Conservation (phyloP, 2,113 vertebrate species). For the Sebastes schlegelii region DNA sequence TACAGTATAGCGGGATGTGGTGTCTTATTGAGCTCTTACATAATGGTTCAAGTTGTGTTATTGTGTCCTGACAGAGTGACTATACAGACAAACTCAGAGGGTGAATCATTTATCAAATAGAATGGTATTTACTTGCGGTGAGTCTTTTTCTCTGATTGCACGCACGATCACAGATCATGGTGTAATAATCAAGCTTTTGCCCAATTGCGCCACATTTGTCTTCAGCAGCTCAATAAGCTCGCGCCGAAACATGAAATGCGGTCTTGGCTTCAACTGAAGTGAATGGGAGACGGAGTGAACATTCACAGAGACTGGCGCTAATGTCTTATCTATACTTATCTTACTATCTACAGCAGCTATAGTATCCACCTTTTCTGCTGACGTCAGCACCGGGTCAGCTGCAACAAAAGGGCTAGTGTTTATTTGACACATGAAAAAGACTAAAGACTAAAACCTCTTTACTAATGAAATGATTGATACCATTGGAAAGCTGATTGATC, state of each 20-base stretch:
- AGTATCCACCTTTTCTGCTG: neutral
- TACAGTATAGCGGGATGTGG: neutral
- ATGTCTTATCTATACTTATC: neutral
- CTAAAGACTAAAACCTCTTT: neutral
- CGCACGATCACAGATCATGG: neutral
- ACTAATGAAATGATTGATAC: neutral
- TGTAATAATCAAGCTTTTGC: neutral
- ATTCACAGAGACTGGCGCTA: neutral
- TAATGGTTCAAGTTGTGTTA: neutral
- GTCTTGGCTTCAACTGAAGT: neutral
- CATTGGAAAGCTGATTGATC: neutral
- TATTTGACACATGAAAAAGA: conserved; percentile 1
- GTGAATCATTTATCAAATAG: conserved; percentile 11
- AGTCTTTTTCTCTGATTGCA: neutral
- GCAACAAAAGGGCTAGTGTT: neutral
- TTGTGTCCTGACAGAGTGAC: neutral
- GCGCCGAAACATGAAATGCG: neutral
- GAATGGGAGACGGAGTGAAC: neutral
- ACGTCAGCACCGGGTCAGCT: neutral
- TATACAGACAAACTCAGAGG: conserved; percentile 2
- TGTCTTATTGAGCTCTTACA: neutral
- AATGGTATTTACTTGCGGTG: neutral
- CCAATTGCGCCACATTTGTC: neutral
- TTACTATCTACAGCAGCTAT: neutral
- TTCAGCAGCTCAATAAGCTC: neutral